Base-by-base conservation (phyloP, 2,888 invertebrate species). In the Magallana nippona region DNA sequence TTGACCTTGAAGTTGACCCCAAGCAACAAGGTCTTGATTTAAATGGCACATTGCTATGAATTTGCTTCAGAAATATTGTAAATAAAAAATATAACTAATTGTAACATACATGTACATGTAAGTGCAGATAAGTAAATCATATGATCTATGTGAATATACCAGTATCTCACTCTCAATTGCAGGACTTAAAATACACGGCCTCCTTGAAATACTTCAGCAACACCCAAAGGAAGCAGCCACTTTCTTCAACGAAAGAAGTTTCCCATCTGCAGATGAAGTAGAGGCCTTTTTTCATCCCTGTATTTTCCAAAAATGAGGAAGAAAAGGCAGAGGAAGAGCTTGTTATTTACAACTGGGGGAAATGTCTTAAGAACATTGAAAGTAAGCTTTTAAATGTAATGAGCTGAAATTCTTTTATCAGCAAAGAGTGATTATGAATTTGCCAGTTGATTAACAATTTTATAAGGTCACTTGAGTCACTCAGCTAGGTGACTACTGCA, bases 301-400 rank as follows among this genome's bases (percentile, higher is more conserved):
- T 60, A 60, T 60, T 60, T 60, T 60, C 62, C 62, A 60, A 60
- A 60, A 60, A 17, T 60, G 62, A 60, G 17, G 11, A 19, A 60
- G 62, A 60, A 60, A 60, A 60, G 62, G 62, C 62, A 60, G 62
- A 60, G 62, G 62, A 60, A 60, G 62, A 60, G 62, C 62, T 60
- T 60, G 62, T 60, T 60, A n/a, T 60, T n/a, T 60, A 60, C 62
- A 60, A 60, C 62, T 60, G 62, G 62, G 62, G 62, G 62, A 60
- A 3, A 60, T 60, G 60, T 60, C 17, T 60, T 60, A 60, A 10
- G 62, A 60, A 60, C 62, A 60, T 60, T 19, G 5, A 60, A 60
- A 60, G 62, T 44, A 44, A 44, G 44, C 44, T 44, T 44, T 44
- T 44, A 44, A 44, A 44, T 44, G 44, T 44, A 44, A 44, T 44